Evolutionary conservation across 2,797 vertebrate genomes (phyloP), one percentile per base, ranked within the genome.

Genomic region (Chelon labrosus): DNA sequence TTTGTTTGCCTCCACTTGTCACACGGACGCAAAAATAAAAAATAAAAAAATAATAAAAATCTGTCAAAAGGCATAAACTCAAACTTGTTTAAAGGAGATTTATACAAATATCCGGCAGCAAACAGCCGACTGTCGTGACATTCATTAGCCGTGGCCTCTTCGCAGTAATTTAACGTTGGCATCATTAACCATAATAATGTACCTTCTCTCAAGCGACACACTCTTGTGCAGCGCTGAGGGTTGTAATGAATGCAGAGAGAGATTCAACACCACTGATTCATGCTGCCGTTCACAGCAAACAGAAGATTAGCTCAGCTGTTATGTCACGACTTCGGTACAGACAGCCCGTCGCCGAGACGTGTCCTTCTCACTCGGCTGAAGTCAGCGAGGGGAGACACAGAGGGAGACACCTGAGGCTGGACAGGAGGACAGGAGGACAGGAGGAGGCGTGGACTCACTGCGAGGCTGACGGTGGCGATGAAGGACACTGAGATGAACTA

Each of bases 401-500:
- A 10, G 7, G 10, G 17, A 38, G 12, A 17, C 42, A 44, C 14
- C 13, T 42, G 41, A 42, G 41, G 41, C 25, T 27, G 41, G 41
- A 42, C 13, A 42, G 41, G 4, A 27, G 16, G 46, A 42, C 13
- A 42, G 41, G 4, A 27, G 16, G 46, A 51, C 20, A 27, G 31
- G 49, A 55, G 39, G 47, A 62, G 16, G 58, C 2, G 57, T 41
- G 64, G 63, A 92, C 96, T 97, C 93, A 97, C 96, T 67, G 96
- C 97, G 92, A 98, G 97, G 52, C 96, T 95, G 22, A 97, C 94
- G 0, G 96, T 97, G 67, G 96, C 94, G 0, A 96, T 94, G 92
- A 97, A 97, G 77, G 96, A 97, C 49, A 95, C 96, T 0, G 93
- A 81, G 73, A 96, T 92, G 91, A 97, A 97, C 88, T 97, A 97